These are phyloP conservation scores for Graptemys geographica DNA, from an alignment of 2,797 vertebrate species.

Conservation along the genomic window DNA sequence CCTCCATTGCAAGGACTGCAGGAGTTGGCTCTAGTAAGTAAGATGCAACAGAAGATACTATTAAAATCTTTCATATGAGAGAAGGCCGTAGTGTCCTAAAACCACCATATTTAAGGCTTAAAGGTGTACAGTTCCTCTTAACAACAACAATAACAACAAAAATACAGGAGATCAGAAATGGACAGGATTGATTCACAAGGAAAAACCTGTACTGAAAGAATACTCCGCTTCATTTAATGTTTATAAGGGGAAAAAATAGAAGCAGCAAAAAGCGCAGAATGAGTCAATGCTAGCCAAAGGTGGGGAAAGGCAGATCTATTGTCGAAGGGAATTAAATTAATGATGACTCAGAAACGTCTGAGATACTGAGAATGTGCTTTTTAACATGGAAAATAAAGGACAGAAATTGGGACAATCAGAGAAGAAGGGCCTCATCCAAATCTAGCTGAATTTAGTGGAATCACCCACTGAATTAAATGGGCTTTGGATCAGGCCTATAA, in stretches of 20 bases:
- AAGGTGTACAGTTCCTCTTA: background rate
- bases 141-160: background rate
- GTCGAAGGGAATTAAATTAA: background rate
- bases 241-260: background rate
- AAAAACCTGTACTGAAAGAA: background rate
- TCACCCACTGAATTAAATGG: background rate
- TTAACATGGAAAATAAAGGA: background rate
- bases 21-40: background rate
- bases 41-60: background rate
- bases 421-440: background rate
- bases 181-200: background rate
- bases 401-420: slow-evolving; percentile 8
- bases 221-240: background rate
- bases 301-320: background rate
- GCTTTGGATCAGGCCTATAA: background rate
- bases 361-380: background rate
- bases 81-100: background rate
- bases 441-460: slow-evolving; percentile 19
- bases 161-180: background rate
- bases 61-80: background rate
- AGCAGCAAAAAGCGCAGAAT: background rate
- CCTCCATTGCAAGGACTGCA: background rate
- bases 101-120: background rate
- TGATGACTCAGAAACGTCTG: slow-evolving; percentile 26
- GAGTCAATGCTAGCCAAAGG: background rate